Base-by-base conservation (phyloP, 2,113 vertebrate genomes). In the Spea bombifrons region DNA sequence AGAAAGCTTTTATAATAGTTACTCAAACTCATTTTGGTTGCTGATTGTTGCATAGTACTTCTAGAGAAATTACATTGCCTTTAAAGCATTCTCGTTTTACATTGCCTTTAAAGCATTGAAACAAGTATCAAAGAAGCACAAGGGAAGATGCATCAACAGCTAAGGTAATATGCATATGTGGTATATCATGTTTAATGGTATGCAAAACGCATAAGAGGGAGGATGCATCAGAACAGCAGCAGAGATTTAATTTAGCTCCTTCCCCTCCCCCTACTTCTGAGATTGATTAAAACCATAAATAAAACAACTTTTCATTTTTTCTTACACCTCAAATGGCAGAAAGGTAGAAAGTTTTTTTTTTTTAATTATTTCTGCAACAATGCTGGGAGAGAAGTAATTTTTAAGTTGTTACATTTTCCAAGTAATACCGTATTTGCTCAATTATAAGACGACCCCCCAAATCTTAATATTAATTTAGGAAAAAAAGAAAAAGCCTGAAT, bases 261-360 rank as follows among this genome's bases (percentile, higher is more conserved):
- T 59, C 50, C 47, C 53, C 75, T 69, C 66, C 66, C 30, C 16
- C 45, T 8, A 30, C 52, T 53, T 69, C 66, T 68, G 15, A 8
- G 17, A 70, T 49, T 44, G 55, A 76, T 76, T 76, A 49, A 69
- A 76, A 47, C 66, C 55, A 76, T 76, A 76, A 76, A 76, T 76
- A 48, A 76, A 76, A 76, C 12, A 16, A 59, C 65, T 76, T 57
- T 57, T 67, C 12, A 15, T 65, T 6, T 15, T 61, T 15, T 5
- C 59, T 13, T 12, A 4, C 10, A 3, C 4, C 59, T 5, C 15
- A 5, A 3, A 5, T n/a, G 9, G 9, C 59, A 8, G 50, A 53
- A 53, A 53, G 30, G 50, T 53, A 53, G 50, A 53, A 53, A 53
- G 7, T 7, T 8, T n/a, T 2, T n/a, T 61, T 61, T 61, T 61